A percentile compares a stretch with the other conserved stretches of the same genome.
phyloP scores from a whole-genome alignment of 2,888 invertebrate genomes.

The Copidosoma aretas region DNA sequence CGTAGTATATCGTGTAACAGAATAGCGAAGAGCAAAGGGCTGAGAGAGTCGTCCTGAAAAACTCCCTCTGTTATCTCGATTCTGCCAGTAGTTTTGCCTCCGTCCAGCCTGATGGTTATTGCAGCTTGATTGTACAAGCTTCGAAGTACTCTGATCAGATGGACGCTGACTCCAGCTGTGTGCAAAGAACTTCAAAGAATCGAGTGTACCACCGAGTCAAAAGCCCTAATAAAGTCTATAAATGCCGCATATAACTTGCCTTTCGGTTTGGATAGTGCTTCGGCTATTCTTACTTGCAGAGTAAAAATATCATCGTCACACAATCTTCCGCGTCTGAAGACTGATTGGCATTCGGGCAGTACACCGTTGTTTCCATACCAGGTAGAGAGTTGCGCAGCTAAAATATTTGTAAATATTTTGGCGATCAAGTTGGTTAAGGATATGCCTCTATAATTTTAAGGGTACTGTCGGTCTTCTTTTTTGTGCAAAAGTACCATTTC shows the following conservation, averaged over 20 bases:
- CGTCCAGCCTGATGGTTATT: background rate
- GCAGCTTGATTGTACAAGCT: background rate
- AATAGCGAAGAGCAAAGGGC: no score
- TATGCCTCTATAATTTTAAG: no score
- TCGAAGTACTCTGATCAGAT: background rate
- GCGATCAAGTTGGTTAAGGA: no score
- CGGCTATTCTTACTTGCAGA: background rate
- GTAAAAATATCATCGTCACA: background rate
- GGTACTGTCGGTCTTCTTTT: no score
- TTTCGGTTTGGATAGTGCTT: background rate
- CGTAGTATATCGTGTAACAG: background rate
- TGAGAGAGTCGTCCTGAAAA: background rate
- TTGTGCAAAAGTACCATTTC: no score
- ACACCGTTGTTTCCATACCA: background rate
- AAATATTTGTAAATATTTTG: no score
- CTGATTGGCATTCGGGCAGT: background rate
- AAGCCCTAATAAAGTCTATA: background rate
- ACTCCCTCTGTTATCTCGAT: background rate
- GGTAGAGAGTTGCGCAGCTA: constrained; percentile 6
- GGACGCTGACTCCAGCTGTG: background rate
- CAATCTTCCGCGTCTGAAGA: background rate
- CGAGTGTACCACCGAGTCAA: background rate
- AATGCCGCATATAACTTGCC: background rate
- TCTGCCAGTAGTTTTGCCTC: background rate
- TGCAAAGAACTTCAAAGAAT: background rate